Conservation (phyloP, 2,888 invertebrate genomes). For the Drosophila mimetica region DNA sequence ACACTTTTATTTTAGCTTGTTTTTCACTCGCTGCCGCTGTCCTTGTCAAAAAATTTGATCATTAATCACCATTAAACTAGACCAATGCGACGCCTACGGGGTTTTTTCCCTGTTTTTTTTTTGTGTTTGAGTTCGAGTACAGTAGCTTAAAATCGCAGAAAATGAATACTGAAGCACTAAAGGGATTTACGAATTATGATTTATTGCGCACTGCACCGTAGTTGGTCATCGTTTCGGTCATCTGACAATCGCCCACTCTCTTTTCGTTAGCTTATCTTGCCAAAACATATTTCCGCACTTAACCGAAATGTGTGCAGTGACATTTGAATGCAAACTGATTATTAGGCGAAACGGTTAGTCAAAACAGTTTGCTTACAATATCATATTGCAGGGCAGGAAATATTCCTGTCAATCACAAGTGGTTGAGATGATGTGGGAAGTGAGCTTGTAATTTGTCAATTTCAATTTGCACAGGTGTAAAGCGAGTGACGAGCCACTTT, state of each 20-base stretch:
- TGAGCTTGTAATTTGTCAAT: conserved; percentile 16
- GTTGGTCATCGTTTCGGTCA: conserved; percentile 10
- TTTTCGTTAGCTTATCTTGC: conserved; percentile 9
- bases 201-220: conserved; percentile 2
- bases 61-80: conserved; percentile 37
- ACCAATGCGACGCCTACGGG: conserved; percentile 20
- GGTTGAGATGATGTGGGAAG: too few relatives aligned
- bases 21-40: conserved; percentile 11
- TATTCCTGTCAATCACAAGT: neutral
- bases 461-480: neutral
- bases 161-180: neutral
- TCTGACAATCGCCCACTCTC: neutral
- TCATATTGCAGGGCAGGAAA: neutral
- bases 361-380: neutral
- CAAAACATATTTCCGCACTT: conserved; percentile 23
- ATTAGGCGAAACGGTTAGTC: neutral
- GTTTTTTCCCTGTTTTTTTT: neutral
- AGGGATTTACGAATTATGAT: neutral
- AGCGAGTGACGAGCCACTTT: too few relatives aligned
- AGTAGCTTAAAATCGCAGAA: neutral
- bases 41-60: conserved; percentile 18
- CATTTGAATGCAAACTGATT: conserved; percentile 3
- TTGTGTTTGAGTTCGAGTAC: conserved; percentile 1
- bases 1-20: conserved; percentile 20
- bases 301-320: neutral